Conservation (phyloP, 2,888 invertebrate species). For the Smittia sp. region DNA sequence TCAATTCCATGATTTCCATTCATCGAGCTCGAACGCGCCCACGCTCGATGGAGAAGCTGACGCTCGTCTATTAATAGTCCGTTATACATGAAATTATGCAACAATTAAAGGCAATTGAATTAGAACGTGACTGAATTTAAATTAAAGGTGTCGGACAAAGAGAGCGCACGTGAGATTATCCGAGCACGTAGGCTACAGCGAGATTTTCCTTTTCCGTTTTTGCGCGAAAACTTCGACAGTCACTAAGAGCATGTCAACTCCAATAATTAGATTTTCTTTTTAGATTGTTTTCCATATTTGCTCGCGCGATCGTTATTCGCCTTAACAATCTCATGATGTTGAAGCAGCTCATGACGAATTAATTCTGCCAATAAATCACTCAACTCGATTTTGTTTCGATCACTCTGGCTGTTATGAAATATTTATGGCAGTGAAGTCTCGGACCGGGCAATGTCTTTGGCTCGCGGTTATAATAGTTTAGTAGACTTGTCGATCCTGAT, state of each 20-base stretch:
- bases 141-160: no score
- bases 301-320: background rate
- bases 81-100: conserved; percentile 12
- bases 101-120: conserved; percentile 36
- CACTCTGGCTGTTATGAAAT: background rate
- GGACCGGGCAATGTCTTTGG: no score
- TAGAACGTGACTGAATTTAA: conserved; percentile 21
- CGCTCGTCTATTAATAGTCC: conserved; percentile 5
- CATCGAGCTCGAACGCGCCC: background rate
- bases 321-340: no score
- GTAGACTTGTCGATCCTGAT: background rate
- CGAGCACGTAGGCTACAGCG: no score
- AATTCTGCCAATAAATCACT: background rate
- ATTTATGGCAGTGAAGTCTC: background rate
- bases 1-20: background rate
- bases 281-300: conserved; percentile 9
- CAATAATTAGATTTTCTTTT: conserved; percentile 4
- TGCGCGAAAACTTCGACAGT: no score
- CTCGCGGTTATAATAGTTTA: background rate
- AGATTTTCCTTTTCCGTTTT: no score
- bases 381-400: background rate
- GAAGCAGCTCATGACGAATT: no score
- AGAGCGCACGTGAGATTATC: no score
- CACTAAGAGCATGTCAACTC: background rate
- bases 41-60: conserved; percentile 6